Base-by-base conservation (phyloP, 2,113 vertebrate genomes). In the Oceanodroma tethys region DNA sequence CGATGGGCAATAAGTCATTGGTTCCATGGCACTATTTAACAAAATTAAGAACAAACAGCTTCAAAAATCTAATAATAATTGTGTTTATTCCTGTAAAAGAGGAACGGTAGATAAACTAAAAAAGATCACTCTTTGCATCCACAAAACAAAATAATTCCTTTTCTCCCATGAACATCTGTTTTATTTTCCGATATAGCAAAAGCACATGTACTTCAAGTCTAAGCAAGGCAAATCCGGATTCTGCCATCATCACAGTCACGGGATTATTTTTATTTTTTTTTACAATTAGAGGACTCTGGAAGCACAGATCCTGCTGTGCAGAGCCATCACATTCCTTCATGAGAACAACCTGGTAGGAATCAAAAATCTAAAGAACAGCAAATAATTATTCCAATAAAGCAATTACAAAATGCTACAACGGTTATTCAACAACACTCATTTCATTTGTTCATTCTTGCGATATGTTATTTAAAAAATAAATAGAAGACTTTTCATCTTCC, bases 251-350 rank as follows among this genome's bases (percentile, higher is more conserved):
- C 94, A 95, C 81, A 95, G 90, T 95, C 92, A 92, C 0, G 6
- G 43, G 38, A 93, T 95, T 93, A 79, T 76, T 93, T 95, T 91
- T 81, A 21, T 11, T 43, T 23, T 43, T 36, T 60, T 93, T 78
- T 38, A 55, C 40, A n/a, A 2, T 36, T 20, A 78, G 29, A 75
- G 25, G 75, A 62, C 68, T 78, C 80, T 92, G 55, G 78, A 63
- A 96, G 88, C 96, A 98, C 97, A 97, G 97, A 96, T 97, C 98
- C 97, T 96, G 98, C 97, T 98, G 97, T 96, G 97, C 67, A 95
- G 74, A 96, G 84, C 72, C 95, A 96, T 95, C 93, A 95, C 27
- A 90, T 95, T 97, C 82, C 94, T 97, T 97, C 95, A 97, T 34
- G 73, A 94, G 85, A 95, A 90, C 71, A 87, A 93, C 38, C 52